Evolutionary conservation across 1,140 invertebrate species (phyloP), one percentile per base, ranked within the genome.

Genomic region (Hormaphis cornu): DNA sequence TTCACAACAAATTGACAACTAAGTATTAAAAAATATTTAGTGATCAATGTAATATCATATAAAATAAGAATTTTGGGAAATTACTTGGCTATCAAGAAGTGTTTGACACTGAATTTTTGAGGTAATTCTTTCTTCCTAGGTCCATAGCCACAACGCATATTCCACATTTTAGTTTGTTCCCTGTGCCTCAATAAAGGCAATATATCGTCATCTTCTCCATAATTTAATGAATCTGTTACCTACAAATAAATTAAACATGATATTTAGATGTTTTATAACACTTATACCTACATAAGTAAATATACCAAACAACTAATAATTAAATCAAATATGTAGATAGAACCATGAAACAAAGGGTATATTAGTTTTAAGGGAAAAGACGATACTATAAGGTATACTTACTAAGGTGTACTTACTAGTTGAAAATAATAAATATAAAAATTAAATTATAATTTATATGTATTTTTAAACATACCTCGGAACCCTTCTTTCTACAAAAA

Each of bases 1-100:
- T 86, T 87, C 44, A 97, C 91, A 75, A 97, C 85, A 85, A 97
- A 98, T 79, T 97, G 94, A 79, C 92, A 97, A 82, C 91, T 95
- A 75, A 73, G 86, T n/a, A 16, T 35, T 35, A 35, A 1, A 58
- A 58, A 16, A 58, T 16, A 58, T 37, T 58, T 24, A 58, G 35
- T 44, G 5, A 42, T 26, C 1, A 50, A 46, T 5, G 0, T 22
- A 26, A 28, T 9, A 26, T 33, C 44, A 30, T 7, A 33, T 26
- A 9, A 54, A 24, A 22, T 6, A 46, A 30, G 9, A 18, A 50
- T 9, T 24, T 18, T 52, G 18, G 12, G 14, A 58, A 77, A 81
- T 81, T 83, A 95, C 91, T 95, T 95, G 37, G 92, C 92, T 80
- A 95, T 91, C 37, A 97, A 80, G 78, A 93, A 97, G 74, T 93